Percentiles rank a stretch among this genome's conserved stretches.
Evolutionary conservation across 2,797 vertebrate genomes (phyloP).

Genomic region (Knipowitschia caucasica): DNA sequence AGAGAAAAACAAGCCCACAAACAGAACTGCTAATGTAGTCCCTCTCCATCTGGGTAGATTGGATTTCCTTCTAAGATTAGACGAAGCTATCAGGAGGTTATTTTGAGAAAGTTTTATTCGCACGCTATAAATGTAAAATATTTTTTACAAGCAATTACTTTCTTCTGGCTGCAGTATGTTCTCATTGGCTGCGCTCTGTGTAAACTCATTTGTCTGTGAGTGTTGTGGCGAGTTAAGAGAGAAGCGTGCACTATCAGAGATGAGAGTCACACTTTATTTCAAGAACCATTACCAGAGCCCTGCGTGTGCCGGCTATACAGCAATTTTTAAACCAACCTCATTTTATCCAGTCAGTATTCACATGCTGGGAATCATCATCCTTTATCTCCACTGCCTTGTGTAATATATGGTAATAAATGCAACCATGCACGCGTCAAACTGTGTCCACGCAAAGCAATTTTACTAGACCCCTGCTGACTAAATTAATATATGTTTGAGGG

Average conservation of each 20-base stretch:
- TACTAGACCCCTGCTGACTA: constrained; percentile 6
- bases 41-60: constrained; percentile 8
- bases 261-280: constrained; percentile 2
- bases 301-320: constrained; percentile 1
- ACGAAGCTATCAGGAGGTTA: neutral
- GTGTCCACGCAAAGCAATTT: constrained; percentile 9
- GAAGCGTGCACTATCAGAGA: neutral
- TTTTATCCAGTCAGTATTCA: constrained; percentile 3
- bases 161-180: constrained; percentile 3
- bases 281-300: constrained; percentile 1
- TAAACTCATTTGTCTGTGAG: neutral
- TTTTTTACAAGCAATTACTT: neutral
- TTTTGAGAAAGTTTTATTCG: neutral
- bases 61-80: constrained; percentile 1
- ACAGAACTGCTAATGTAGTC: neutral
- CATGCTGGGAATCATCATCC: constrained; percentile 9
- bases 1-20: constrained; percentile 1
- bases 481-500: constrained; percentile 3
- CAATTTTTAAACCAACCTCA: neutral
- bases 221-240: constrained; percentile 3
- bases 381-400: constrained; percentile 5
- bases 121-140: neutral
- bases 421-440: neutral
- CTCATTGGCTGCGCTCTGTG: neutral
- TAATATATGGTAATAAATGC: constrained; percentile 20